These are phyloP conservation scores for Drosophila lacteicornis DNA, from an alignment of 1,140 invertebrate species.

Conservation along the genomic window DNA sequence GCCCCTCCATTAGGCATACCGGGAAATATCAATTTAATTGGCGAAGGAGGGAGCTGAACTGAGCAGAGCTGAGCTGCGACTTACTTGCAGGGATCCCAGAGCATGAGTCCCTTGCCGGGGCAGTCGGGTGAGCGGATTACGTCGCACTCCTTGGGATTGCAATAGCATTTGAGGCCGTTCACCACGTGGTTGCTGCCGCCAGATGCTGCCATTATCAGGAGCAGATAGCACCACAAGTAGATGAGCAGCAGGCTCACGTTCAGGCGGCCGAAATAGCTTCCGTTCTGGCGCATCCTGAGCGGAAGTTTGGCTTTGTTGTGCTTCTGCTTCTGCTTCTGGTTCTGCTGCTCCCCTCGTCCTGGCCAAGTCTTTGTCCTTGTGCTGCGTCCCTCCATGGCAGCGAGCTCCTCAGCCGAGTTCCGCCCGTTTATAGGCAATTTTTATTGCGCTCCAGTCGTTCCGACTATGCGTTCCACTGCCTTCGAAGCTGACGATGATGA, in stretches of 20 bases:
- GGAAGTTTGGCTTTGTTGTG: constrained; percentile 74
- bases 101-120: constrained; percentile 86
- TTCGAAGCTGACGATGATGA: constrained; percentile 13
- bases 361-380: constrained; percentile 32
- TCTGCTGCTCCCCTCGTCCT: constrained; percentile 15
- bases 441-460: constrained; percentile 61
- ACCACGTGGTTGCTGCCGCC: constrained; percentile 78
- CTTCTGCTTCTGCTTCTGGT: constrained; percentile 19
- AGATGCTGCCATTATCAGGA: constrained; percentile 82
- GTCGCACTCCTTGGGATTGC: constrained; percentile 86
- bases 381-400: constrained; percentile 27
- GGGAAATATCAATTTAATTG: constrained; percentile 37
- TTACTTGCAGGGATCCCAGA: constrained; percentile 87
- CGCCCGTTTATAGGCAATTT: constrained; percentile 80
- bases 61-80: constrained; percentile 39
- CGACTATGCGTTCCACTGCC: constrained; percentile 28
- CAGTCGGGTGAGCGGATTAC: constrained; percentile 86
- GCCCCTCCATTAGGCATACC: background rate
- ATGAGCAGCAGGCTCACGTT: constrained; percentile 81
- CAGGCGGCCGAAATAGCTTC: constrained; percentile 81
- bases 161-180: constrained; percentile 85
- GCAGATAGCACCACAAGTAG: constrained; percentile 82
- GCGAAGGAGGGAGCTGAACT: background rate
- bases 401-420: constrained; percentile 34
- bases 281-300: constrained; percentile 74